phyloP scores from a whole-genome alignment of 2,113 vertebrate genomes.

The Campylomormyrus numenius region DNA sequence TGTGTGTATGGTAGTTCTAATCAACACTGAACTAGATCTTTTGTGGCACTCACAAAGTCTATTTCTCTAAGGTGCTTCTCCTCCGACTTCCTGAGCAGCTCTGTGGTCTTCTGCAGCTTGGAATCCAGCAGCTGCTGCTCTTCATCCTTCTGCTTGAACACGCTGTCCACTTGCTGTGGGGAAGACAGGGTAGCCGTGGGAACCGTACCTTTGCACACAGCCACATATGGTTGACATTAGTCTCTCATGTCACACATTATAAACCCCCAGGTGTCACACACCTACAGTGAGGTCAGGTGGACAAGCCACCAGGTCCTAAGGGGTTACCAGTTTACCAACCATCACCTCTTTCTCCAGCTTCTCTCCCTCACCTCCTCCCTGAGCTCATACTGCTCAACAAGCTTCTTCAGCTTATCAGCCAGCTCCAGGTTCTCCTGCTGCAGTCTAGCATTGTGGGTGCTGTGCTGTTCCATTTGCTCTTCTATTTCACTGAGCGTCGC shows the following conservation, averaged over 20 bases:
- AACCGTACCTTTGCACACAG: neutral
- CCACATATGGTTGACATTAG: neutral
- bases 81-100: constrained; percentile 92
- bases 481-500: constrained; percentile 91
- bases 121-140: constrained; percentile 94
- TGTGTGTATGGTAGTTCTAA: neutral
- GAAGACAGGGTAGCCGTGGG: neutral
- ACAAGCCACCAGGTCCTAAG: neutral
- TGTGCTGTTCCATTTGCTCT: constrained; percentile 89
- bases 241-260: neutral
- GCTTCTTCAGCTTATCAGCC: constrained; percentile 92
- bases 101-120: constrained; percentile 90
- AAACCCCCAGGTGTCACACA: neutral
- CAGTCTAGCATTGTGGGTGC: constrained; percentile 81
- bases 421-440: constrained; percentile 92
- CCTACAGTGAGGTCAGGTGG: neutral
- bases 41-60: constrained; percentile 81
- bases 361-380: constrained; percentile 78
- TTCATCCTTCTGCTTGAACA: constrained; percentile 96
- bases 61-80: constrained; percentile 90
- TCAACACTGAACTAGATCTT: neutral
- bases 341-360: neutral
- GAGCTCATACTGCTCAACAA: constrained; percentile 90
- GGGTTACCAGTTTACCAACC: neutral
- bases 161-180: constrained; percentile 88